A percentile compares a stretch with the other conserved stretches of the same genome.
Conservation (phyloP, 2,888 invertebrate genomes). For the Euzetes globulus region DNA sequence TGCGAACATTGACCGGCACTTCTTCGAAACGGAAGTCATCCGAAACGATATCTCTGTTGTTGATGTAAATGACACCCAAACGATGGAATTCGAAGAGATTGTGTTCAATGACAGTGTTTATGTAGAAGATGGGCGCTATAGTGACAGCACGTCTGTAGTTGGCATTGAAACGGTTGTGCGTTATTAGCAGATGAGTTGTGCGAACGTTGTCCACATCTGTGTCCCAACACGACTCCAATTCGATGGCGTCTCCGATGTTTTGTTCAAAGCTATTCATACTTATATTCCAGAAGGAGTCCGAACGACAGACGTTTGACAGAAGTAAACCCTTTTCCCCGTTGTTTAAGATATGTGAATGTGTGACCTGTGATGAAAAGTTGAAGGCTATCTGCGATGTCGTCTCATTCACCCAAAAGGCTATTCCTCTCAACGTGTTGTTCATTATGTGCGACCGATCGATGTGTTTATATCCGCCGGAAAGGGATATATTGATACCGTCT, state of each 20-base stretch:
- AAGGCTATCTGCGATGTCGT: slow-evolving; percentile 65
- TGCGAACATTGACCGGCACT: slow-evolving; percentile 59
- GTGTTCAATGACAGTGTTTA: slow-evolving; percentile 69
- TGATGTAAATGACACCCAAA: slow-evolving; percentile 73
- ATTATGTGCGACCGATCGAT: slow-evolving; percentile 76
- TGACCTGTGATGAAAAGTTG: slow-evolving; percentile 69
- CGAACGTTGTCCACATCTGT: slow-evolving; percentile 29
- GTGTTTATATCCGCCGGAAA: slow-evolving; percentile 86
- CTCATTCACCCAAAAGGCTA: slow-evolving; percentile 86
- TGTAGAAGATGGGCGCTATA: slow-evolving; percentile 71
- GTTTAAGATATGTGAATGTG: slow-evolving; percentile 74
- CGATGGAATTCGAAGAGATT: slow-evolving; percentile 77
- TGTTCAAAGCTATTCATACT: slow-evolving; percentile 80
- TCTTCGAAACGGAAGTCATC: slow-evolving; percentile 57
- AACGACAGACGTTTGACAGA: slow-evolving; percentile 85
- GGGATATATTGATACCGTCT: slow-evolving; percentile 90
- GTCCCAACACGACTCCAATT: slow-evolving; percentile 74
- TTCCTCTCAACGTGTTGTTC: slow-evolving; percentile 78
- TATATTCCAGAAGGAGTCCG: slow-evolving; percentile 60
- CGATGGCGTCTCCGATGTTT: slow-evolving; percentile 68
- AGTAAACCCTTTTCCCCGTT: slow-evolving; percentile 81
- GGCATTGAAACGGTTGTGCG: slow-evolving; percentile 72
- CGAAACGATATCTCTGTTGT: slow-evolving; percentile 57
- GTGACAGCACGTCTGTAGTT: slow-evolving; percentile 64
- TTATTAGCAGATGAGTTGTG: slow-evolving; percentile 61